Evolutionary conservation across 2,113 vertebrate species (phyloP).

Genomic region (Montifringilla adamsi): DNA sequence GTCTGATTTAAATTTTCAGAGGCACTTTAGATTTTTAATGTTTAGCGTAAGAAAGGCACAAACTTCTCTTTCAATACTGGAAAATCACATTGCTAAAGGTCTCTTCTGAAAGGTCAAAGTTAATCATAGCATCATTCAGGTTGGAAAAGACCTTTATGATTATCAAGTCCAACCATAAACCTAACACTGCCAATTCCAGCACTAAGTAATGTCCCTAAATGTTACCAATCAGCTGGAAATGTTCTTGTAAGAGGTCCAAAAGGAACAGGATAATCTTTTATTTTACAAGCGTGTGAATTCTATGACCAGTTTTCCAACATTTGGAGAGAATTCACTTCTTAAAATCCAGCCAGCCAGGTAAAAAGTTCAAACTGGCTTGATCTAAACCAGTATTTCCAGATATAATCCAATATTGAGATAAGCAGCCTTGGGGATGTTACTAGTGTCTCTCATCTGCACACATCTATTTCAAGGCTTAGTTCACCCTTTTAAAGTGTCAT

Average conservation of each 20-base stretch:
- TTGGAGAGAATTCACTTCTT: neutral
- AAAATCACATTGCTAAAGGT: neutral
- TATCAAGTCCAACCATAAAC: neutral
- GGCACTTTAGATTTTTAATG: neutral
- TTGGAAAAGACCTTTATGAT: neutral
- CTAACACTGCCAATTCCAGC: neutral
- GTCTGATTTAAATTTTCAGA: neutral
- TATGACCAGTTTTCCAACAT: neutral
- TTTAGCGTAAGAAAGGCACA: neutral
- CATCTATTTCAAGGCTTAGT: neutral
- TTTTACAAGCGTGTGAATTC: neutral
- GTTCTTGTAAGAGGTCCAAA: neutral
- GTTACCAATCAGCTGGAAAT: neutral
- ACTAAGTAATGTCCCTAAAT: neutral
- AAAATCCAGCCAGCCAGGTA: neutral
- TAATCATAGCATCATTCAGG: neutral
- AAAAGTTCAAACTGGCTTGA: neutral
- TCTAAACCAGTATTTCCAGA: neutral
- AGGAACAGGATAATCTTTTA: neutral
- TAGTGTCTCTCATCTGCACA: neutral
- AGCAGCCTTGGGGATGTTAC: neutral
- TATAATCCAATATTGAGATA: neutral
- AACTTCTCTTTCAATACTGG: neutral
- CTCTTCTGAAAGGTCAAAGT: neutral
- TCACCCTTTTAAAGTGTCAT: neutral